Base-by-base conservation (phyloP, 2,113 vertebrate species). In the Hiodon tergisus region DNA sequence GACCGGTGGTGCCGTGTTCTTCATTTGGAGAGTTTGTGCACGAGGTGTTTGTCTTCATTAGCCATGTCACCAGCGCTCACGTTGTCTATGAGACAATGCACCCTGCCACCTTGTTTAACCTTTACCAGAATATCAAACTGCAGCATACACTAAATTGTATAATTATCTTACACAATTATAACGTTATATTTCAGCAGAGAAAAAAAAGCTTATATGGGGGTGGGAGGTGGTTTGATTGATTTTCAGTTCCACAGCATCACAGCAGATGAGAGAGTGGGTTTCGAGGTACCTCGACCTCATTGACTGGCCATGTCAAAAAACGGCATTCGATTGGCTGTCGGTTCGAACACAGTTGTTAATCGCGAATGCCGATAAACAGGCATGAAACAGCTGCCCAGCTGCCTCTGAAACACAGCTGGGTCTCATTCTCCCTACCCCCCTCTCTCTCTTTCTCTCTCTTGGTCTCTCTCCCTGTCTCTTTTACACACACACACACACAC, bases 401-500 rank as follows among this genome's bases (percentile, higher is more conserved):
- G 31, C 9, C 73, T 75, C 54, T 65, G 14, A 6, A 62, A 50
- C 9, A 58, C 47, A 68, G 53, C 63, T 75, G 55, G 10, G 74
- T 69, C 55, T 52, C 51, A 16, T 46, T 63, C 17, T n/a, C 2
- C 8, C 54, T 1, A 54, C 14, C n/a, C 6, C 57, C 57, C 57
- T 50, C 62, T 67, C 11, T 46, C 2, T 16, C 17, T 4, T 59
- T 16, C 13, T 48, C 16, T 71, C 46, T 81, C 53, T 10, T 58
- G 11, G 82, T 82, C 80, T 78, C 83, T 81, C 84, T 84, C 85
- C 83, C 83, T 85, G 6, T 47, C 84, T 86, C 85, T 84, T 82
- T 14, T 69, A 67, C 72, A 79, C 72, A 75, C 9, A 11, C 55
- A 31, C 61, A 60, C 75, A 76, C 68, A 59, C 46, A 81, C 63